Evolutionary conservation across 2,113 vertebrate species (phyloP).

Genomic region (Neoarius graeffei): DNA sequence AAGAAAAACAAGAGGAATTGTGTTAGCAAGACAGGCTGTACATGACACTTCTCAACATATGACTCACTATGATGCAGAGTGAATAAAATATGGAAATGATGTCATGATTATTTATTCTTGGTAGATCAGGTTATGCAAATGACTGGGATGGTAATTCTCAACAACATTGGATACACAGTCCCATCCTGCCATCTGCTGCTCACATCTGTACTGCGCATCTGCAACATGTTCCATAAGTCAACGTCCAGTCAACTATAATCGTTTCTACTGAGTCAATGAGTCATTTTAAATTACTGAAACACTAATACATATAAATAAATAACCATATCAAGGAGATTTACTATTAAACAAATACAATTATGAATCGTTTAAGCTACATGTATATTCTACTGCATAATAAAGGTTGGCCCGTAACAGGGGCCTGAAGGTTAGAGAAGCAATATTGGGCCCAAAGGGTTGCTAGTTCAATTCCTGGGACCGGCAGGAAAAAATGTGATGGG

Average conservation of each 20-base stretch:
- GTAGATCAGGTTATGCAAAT: background rate
- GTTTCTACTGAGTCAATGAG: background rate
- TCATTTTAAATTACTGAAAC: background rate
- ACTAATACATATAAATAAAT: background rate
- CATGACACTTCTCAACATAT: background rate
- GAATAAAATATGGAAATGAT: background rate
- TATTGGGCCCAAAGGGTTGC: no score
- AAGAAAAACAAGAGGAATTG: background rate
- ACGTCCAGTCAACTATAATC: no score
- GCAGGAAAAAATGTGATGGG: no score
- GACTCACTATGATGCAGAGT: background rate
- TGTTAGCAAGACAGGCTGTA: background rate
- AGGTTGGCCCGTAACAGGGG: no score
- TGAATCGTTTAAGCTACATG: background rate
- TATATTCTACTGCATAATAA: background rate
- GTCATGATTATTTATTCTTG: background rate
- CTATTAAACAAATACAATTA: background rate
- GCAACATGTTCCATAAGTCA: background rate
- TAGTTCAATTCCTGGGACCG: no score
- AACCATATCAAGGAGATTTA: background rate
- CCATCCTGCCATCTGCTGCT: constrained; percentile 36
- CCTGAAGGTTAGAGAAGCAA: no score
- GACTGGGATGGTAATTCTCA: background rate
- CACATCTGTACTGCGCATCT: background rate
- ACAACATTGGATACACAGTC: background rate